Base-by-base conservation (phyloP, 2,113 vertebrate species). In the Chionomys nivalis region DNA sequence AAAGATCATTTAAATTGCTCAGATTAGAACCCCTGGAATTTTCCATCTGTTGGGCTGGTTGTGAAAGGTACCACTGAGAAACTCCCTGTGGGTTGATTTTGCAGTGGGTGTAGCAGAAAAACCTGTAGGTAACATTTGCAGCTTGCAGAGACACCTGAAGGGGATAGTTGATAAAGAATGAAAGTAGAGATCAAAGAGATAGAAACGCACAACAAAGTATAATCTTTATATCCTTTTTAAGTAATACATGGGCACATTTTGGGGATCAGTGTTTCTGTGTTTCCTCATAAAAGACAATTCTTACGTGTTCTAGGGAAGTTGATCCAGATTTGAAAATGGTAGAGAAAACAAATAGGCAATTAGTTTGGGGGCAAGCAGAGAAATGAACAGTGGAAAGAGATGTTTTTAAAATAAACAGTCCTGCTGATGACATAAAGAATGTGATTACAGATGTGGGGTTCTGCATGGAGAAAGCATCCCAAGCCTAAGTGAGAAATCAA, bases 1-100 rank as follows among this genome's bases (percentile, higher is more conserved):
- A 98, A 98, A 98, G 98, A 98, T 98, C 98, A 98, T 96, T 97
- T 98, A 98, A 98, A 97, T 96, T 96, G 97, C 97, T 98, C 98
- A 97, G 96, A 97, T 97, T 76, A 0, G 96, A 98, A 98, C 97
- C 97, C 98, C 98, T 97, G 98, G 98, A 98, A 98, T 98, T 98
- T 98, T 98, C 98, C 98, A 98, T 98, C 98, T 98, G 97, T 96
- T 96, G 96, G 97, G 95, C 91, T 98, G 96, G 96, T 0, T 36
- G 89, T 97, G 44, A 94, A 98, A 98, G 96, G 95, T 91, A 98
- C 98, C 0, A 61, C 98, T 98, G 97, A 0, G 96, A 97, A 97
- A 97, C 95, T 97, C 98, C 97, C 98, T 49, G 49, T 61, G n/a
- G 98, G 96, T 92, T 96, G 85, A 97, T 97, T 98, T 97, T 97